Evolutionary conservation across 2,113 vertebrate genomes (phyloP), one percentile per base, ranked within the genome.

Genomic region (Ophthalmolycus amberensis): DNA sequence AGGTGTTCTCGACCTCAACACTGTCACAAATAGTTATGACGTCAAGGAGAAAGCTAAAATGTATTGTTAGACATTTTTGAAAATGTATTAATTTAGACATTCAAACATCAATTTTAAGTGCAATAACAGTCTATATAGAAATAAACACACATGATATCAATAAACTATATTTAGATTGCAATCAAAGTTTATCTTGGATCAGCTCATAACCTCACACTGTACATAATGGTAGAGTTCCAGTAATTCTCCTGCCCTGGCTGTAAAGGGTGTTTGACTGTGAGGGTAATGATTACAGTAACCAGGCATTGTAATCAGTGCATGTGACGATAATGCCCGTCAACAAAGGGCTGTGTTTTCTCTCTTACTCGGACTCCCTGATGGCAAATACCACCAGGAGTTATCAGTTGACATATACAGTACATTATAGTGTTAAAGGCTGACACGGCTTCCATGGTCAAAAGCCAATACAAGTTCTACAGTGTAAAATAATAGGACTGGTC

Each of bases 281-380:
- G 10, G 22, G 16, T 68, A 79, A 85, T 77, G 9, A 73, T 81
- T 81, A 25, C 25, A 25, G 25, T 25, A 85, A 77, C 73, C n/a
- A 32, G 12, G 32, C 11, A 50, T 37, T 69, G n/a, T 38, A 63
- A 66, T n/a, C 32, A 42, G 15, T 4, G 3, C 5, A 18, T 37
- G 3, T 54, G 18, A 38, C 3, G 46, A 27, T 66, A 48, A 20
- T 34, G 22, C 15, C 38, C 40, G 60, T 32, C 25, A 27, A 9
- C 27, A 71, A 40, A 58, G 25, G 40, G 20, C 1, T 10, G 25
- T 29, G 4, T 11, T 14, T 22, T 5, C 29, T 37, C 42, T 37
- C 12, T 70, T 9, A 27, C 14, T 6, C 9, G 22, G 11, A 3
- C 37, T 29, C 38, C 27, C 32, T 3, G 15, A 20, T 42, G n/a